These are phyloP conservation scores for Trichosurus vulpecula DNA, from an alignment of 2,797 vertebrate species.

Conservation along the genomic window DNA sequence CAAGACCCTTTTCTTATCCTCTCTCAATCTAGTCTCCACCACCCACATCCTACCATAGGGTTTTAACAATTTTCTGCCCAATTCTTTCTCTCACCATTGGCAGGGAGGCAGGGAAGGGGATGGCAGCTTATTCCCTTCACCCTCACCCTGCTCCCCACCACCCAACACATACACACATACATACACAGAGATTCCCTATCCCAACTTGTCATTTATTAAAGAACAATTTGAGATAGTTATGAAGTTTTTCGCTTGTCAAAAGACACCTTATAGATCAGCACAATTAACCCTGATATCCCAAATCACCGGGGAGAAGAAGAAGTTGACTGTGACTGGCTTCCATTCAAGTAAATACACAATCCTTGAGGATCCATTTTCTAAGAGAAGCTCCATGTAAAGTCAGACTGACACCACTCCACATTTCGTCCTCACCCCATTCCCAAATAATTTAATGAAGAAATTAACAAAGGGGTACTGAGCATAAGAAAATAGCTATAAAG, in stretches of 20 bases:
- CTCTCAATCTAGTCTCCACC: background rate
- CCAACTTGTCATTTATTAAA: background rate
- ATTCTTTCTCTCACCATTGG: background rate
- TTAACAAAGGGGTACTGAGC: background rate
- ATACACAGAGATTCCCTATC: background rate
- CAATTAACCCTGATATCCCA: background rate
- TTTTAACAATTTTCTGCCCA: background rate
- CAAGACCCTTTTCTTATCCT: background rate
- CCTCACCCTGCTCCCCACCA: background rate
- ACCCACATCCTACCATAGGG: background rate
- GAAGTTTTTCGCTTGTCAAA: background rate
- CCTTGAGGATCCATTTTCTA: background rate
- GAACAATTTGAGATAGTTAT: background rate
- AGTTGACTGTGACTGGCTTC: background rate
- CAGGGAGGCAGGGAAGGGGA: background rate
- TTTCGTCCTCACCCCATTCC: background rate
- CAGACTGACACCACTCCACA: background rate
- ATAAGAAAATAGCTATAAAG: background rate
- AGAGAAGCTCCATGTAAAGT: background rate
- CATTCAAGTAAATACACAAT: background rate
- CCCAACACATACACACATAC: background rate
- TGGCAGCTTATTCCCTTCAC: background rate
- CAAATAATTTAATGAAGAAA: background rate
- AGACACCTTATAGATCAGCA: background rate
- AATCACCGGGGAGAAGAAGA: background rate